These are phyloP conservation scores for Channa argus DNA, from an alignment of 2,113 vertebrate species.

Conservation along the genomic window DNA sequence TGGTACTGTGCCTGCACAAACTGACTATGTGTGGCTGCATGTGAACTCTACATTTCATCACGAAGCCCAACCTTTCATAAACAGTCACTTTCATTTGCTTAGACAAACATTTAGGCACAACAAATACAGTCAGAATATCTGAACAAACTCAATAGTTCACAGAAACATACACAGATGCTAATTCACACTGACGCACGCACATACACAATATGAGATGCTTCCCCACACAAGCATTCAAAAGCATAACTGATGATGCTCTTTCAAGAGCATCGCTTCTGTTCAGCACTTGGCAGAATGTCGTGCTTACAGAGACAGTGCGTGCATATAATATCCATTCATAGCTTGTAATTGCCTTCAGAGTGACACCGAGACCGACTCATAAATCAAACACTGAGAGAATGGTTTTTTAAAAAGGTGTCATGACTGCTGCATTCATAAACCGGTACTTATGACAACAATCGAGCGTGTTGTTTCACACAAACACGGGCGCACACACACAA, in stretches of 20 bases:
- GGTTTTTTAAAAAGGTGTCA: constrained; percentile 63
- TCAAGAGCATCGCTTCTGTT: constrained; percentile 70
- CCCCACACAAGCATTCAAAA: constrained; percentile 64
- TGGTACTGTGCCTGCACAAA: background rate
- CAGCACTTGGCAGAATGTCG: constrained; percentile 70
- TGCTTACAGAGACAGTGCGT: constrained; percentile 62
- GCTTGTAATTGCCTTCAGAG: constrained; percentile 80
- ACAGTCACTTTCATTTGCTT: constrained; percentile 36
- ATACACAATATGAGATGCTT: constrained; percentile 45
- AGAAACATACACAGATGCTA: constrained; percentile 26
- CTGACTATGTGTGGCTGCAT: background rate
- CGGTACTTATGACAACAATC: constrained; percentile 66
- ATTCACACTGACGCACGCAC: constrained; percentile 39
- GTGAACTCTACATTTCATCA: background rate
- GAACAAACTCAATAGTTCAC: constrained; percentile 34
- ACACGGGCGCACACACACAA: background rate
- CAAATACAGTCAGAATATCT: constrained; percentile 14
- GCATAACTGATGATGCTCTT: constrained; percentile 77
- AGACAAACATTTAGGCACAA: constrained; percentile 36
- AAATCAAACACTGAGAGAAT: constrained; percentile 73
- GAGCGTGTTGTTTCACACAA: constrained; percentile 26
- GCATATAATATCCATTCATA: constrained; percentile 80
- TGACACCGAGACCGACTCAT: constrained; percentile 73
- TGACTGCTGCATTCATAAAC: constrained; percentile 63
- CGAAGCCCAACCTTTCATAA: constrained; percentile 1